Evolutionary conservation across 2,113 vertebrate genomes (phyloP).

Genomic region (Lathamus discolor): DNA sequence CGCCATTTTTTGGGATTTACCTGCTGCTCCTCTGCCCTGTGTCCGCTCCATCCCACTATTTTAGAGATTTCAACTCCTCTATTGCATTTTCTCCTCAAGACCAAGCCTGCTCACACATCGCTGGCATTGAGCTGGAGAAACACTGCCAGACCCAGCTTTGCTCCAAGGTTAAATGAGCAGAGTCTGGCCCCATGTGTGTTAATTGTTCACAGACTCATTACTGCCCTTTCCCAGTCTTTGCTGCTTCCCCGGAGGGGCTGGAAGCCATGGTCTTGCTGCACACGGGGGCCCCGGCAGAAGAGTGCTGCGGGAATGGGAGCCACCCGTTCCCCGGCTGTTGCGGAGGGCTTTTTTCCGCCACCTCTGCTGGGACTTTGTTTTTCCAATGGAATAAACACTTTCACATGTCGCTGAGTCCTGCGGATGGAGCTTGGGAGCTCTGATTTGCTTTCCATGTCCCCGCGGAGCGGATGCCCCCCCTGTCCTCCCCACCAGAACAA

Average conservation of each 20-base stretch:
- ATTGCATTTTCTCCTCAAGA: neutral
- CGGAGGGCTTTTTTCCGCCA: neutral
- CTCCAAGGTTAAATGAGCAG: neutral
- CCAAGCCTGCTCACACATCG: neutral
- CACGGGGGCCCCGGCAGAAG: neutral
- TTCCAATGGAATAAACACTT: constrained; percentile 46
- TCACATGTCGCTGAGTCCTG: neutral
- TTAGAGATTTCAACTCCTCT: neutral
- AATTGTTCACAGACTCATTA: constrained; percentile 7
- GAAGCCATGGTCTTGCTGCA: accelerated
- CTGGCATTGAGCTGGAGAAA: neutral
- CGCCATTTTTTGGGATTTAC: neutral
- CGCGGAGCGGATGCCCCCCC: accelerated
- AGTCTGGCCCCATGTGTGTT: neutral
- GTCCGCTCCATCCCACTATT: neutral
- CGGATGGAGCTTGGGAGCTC: neutral
- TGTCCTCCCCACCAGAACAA: neutral
- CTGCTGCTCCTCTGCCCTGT: neutral
- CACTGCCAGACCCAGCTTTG: neutral
- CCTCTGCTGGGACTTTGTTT: constrained; percentile 30
- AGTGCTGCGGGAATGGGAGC: neutral
- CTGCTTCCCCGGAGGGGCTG: neutral
- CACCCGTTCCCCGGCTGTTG: neutral
- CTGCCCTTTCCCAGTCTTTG: neutral
- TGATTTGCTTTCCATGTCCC: neutral